Evolutionary conservation across 2,113 vertebrate species (phyloP).

Genomic region (Forbesichthys agassizii): DNA sequence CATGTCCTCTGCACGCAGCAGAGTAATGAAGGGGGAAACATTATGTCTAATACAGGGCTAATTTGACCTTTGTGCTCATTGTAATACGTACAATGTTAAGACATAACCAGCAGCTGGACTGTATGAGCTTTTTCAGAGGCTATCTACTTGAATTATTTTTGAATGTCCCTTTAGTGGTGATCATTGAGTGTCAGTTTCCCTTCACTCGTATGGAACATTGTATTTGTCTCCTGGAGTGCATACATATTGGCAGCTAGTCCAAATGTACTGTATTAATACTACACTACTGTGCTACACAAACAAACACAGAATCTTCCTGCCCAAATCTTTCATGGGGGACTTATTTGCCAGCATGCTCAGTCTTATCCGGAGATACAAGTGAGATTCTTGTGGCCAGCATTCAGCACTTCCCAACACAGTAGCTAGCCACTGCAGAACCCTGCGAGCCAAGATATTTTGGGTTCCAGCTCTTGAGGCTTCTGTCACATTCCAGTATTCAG

Average conservation of each 20-base stretch:
- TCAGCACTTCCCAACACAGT: constrained; percentile 66
- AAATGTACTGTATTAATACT: constrained; percentile 4
- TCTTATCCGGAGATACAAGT: constrained; percentile 61
- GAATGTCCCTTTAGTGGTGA: constrained; percentile 47
- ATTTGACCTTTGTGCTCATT: constrained; percentile 70
- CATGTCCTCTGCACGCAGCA: constrained; percentile 52
- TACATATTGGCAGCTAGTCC: constrained; percentile 17
- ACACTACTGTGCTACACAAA: constrained; percentile 33
- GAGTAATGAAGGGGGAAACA: constrained; percentile 72
- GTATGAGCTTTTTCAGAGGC: constrained; percentile 34
- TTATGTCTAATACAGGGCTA: constrained; percentile 67
- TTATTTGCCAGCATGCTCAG: constrained; percentile 57
- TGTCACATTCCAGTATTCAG: constrained; percentile 54
- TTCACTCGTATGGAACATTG: constrained; percentile 12
- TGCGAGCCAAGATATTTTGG: constrained; percentile 64
- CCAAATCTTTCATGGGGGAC: constrained; percentile 61
- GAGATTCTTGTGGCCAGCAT: constrained; percentile 65
- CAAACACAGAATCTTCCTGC: constrained; percentile 52
- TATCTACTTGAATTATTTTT: constrained; percentile 23
- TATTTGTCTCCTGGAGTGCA: constrained; percentile 18
- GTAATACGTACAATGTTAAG: constrained; percentile 57
- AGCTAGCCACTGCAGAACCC: constrained; percentile 64
- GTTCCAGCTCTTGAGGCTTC: constrained; percentile 54
- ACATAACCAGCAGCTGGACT: constrained; percentile 59
- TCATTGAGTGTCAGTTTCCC: constrained; percentile 44